Base-by-base conservation (phyloP, 1,140 invertebrate genomes). In the Oryctes rhinoceros region DNA sequence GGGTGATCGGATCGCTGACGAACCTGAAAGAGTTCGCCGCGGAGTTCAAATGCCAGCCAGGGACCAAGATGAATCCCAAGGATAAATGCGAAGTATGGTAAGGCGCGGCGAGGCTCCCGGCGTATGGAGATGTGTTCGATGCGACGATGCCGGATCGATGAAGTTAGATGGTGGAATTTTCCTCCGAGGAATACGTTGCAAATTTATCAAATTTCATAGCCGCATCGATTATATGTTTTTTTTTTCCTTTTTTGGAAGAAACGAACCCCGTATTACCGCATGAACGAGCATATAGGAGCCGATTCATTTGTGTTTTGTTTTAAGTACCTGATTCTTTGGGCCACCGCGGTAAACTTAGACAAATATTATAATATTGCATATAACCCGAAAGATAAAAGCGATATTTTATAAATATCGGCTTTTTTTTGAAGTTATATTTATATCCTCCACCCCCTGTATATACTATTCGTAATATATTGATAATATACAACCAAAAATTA, bases 11-110 rank as follows among this genome's bases (percentile, higher is more conserved):
- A 0, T 94, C 97, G 0, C 88, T 99, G 35, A 94, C 94, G 1
- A 99, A 99, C 88, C 90, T 97, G 75, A 90, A 91, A 78, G 96
- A 98, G 84, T 99, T 99, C 88, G 92, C 96, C 0, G 87, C 92
- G 67, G 94, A 95, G 78, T 99, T 97, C 87, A 91, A 94, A n/a
- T 99, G 98, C 87, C 90, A 92, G 5, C 81, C 88, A 4, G 93
- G 92, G 6, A 92, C 94, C 1, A 91, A 91, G 80, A 98, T 99
- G 96, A 98, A 99, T 88, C 97, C 97, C 13, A 87, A 88, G 48
- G 90, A 95, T 6, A 98, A 98, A 87, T 99, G 97, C 87, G 94
- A 94, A 86, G 94, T 99, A 74, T 99, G 97, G 97, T 99, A 94
- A 44, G 91, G 82, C 59, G 49, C 18, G 78, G 37, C 3, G 65